Evolutionary conservation across 2,113 vertebrate genomes (phyloP), one percentile per base, ranked within the genome.

Genomic region (Calyptomena viridis): DNA sequence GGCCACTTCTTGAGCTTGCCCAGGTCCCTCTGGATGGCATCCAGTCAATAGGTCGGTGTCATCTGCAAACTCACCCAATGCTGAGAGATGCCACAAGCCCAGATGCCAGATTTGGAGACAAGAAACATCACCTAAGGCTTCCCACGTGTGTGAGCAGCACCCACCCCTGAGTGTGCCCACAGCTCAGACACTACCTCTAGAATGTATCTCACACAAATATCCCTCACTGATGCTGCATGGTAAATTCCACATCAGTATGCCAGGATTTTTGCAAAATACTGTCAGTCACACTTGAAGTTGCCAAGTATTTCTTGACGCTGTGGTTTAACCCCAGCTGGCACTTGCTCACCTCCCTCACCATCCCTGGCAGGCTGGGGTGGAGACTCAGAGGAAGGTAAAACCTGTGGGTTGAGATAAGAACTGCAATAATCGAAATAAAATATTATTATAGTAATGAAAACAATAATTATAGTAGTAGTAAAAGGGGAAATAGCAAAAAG

Each of bases 111-210:
- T 49, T 71, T 40, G 53, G 40, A 81, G 46, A 68, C 8, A 22
- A 20, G 22, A 35, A 71, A 83, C 7, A 68, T 11, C 49, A 68
- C 35, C 49, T 5, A 3, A 81, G 14, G 25, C 14, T n/a, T 25
- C 13, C 15, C 20, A 8, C 0, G 0, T 0, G 0, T 4, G 27
- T 11, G 35, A 73, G 33, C 63, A 33, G 58, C n/a, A 10, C 50
- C n/a, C 6, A 0, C 5, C 4, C n/a, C 16, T 42, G 46, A 3
- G 2, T 0, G 0, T 3, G 53, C 27, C 63, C 0, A 0, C 15
- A 3, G 14, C 35, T 50, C 4, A 1, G 9, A 15, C 11, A 20
- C 42, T 13, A 90, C 17, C 74, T 84, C 62, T 44, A 50, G 49
- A 23, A 17, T 14, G 33, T 18, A 52, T 17, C 50, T 49, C 39